These are phyloP conservation scores for Sceloporus undulatus DNA, from an alignment of 2,113 vertebrate genomes.

Conservation along the genomic window DNA sequence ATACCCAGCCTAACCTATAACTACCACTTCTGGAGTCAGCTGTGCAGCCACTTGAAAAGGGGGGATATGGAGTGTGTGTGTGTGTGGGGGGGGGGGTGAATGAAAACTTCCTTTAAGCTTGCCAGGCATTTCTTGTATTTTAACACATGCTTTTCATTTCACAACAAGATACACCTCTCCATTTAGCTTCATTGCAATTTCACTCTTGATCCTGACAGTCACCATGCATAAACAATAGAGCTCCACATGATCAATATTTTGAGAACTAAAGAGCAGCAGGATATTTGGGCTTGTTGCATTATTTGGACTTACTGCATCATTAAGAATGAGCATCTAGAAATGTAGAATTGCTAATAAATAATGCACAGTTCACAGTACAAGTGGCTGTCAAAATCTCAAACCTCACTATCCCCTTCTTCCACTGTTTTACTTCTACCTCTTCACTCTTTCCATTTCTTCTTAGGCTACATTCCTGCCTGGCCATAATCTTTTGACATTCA, in stretches of 20 bases:
- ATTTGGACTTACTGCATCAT: neutral
- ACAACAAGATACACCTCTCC: neutral
- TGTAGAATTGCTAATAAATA: neutral
- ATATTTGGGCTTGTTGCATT: neutral
- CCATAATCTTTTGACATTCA: too few relatives aligned
- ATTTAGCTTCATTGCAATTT: conserved; percentile 14
- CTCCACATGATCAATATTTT: neutral
- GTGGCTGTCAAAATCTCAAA: neutral
- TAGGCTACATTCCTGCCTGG: too few relatives aligned
- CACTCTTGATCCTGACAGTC: conserved; percentile 15
- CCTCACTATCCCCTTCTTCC: neutral
- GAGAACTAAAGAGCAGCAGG: neutral
- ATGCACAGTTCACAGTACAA: neutral
- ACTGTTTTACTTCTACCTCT: neutral
- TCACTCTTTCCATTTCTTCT: neutral
- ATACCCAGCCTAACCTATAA: conserved; percentile 30
- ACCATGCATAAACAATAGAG: neutral
- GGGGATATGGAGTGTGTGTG: conserved; percentile 17
- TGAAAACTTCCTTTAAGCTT: conserved; percentile 40
- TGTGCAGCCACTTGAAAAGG: conserved; percentile 41
- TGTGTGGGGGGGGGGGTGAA: conserved; percentile 8
- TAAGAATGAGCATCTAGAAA: neutral
- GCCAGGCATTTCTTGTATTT: conserved; percentile 45
- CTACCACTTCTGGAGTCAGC: conserved; percentile 43
- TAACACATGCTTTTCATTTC: conserved; percentile 39